These are phyloP conservation scores for Notospermus geniculatus DNA, from an alignment of 1,140 invertebrate species.

Conservation along the genomic window DNA sequence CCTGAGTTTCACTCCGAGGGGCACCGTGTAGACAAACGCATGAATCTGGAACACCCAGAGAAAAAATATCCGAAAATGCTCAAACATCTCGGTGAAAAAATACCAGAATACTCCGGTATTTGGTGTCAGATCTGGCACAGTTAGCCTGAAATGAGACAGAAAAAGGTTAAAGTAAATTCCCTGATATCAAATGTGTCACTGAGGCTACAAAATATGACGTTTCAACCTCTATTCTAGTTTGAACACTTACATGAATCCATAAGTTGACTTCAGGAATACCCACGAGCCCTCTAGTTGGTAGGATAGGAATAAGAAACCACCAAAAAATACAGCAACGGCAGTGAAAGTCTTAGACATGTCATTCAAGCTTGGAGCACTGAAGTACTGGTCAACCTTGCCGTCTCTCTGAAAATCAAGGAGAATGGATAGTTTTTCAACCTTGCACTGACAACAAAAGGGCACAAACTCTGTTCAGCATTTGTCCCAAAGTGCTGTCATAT, in stretches of 20 bases:
- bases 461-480: too few species aligned
- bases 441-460: too few species aligned
- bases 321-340: constrained; percentile 38
- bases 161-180: constrained; percentile 2
- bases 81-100: constrained; percentile 99
- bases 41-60: constrained; percentile 97
- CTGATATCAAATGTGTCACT: not conserved
- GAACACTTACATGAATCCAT: constrained; percentile 76
- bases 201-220: not conserved
- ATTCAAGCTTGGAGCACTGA: constrained; percentile 2
- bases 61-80: constrained; percentile 94
- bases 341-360: constrained; percentile 25
- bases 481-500: too few species aligned
- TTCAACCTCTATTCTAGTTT: not conserved
- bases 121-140: constrained; percentile 89
- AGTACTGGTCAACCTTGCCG: constrained; percentile 9
- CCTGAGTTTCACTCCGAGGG: constrained; percentile 79
- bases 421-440: not conserved
- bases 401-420: constrained; percentile 16
- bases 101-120: constrained; percentile 99
- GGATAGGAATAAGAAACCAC: constrained; percentile 48
- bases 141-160: constrained; percentile 45
- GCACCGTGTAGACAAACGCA: constrained; percentile 86
- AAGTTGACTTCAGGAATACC: constrained; percentile 74
- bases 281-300: constrained; percentile 63